Evolutionary conservation across 2,888 invertebrate genomes (phyloP), one percentile per base, ranked within the genome.

Genomic region (Chorisops tibialis): DNA sequence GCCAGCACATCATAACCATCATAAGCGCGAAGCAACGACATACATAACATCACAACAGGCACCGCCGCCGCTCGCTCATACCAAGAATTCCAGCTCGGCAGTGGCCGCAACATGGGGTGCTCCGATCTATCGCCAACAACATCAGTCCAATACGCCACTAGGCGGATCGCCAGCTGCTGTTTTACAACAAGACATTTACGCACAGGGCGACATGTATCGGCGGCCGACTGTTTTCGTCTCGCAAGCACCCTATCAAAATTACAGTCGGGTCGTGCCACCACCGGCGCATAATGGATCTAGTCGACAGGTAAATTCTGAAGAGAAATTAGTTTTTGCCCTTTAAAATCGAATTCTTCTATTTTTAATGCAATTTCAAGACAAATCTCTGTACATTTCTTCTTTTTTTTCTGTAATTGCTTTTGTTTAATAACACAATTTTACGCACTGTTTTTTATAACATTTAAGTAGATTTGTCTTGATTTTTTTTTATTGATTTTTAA

Each of bases 221-320:
- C 82, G 84, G 14, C 84, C 84, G 48, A 83, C 86, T 47, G 87
- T 88, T 48, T 88, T 88, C 74, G 87, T 87, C 45, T 86, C 87
- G 2, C 79, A 79, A 69, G 74, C 77, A 50, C 77, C 78, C 35
- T 77, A 77, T 41, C 78, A 77, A 54, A 75, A 75, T 38, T 74
- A 72, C 59, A 78, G 77, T 67, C 73, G 78, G 9, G 77, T 78
- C 47, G 78, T 77, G 14, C 79, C 78, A 41, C 79, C 79, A 38
- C 79, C 78, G 19, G 79, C 79, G 14, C 79, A 79, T 67, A 79
- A 78, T 66, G 77, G 75, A 66, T 77, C 78, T 67, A 78, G 76
- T 72, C 74, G 79, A 69, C 79, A 79, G 74, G 79, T 79, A 69
- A 61, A 41, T 49, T 58, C 35, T 16, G 41, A 56, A 56, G 30